Evolutionary conservation across 2,888 invertebrate genomes (phyloP), one percentile per base, ranked within the genome.

Genomic region (Caenorhabditis imperialis): DNA sequence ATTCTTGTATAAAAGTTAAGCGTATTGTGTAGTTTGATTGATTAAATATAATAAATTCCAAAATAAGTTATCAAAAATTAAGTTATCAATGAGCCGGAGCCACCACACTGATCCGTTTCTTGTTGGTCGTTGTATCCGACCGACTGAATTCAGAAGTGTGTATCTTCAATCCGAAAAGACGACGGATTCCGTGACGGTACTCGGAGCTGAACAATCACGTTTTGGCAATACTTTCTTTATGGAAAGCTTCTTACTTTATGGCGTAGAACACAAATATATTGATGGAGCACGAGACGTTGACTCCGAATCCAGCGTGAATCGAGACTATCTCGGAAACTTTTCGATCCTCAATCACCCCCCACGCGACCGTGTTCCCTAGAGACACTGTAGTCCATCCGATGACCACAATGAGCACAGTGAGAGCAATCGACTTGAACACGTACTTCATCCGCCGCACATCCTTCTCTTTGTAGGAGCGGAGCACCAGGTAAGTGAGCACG

Each of bases 391-490:
- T 51, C 73, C 74, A 77, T 10, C 77, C 77, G 14, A 77, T 27
- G 5, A 74, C 25, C 0, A 77, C 74, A 2, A 77, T 16, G 16
- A 70, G 45, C 4, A 77, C 77, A 7, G 73, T 77, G 2, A 74
- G 18, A n/a, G 58, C 40, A 14, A 77, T 77, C 0, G 77, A 77
- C 12, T 71, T 74, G 74, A 77, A 77, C 3, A 77, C 70, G n/a
- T 50, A 30, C 16, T 47, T 23, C 57, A 72, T 57, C 30, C 47
- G 42, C 7, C 38, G 27, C 2, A 38, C 44, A 23, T 55, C 62
- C 16, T 51, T 50, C 23, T 57, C 72, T 23, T 62, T 62, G 27
- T 70, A 69, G n/a, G 50, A 37, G 10, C 67, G 55, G 0, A 76
- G 47, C 5, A 69, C 69, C 6, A 47, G 33, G 16, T 58, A 72